Percentiles rank a stretch among this genome's conserved stretches.
Evolutionary conservation across 2,113 vertebrate genomes (phyloP).

Genomic region (Turdus rufiventris): DNA sequence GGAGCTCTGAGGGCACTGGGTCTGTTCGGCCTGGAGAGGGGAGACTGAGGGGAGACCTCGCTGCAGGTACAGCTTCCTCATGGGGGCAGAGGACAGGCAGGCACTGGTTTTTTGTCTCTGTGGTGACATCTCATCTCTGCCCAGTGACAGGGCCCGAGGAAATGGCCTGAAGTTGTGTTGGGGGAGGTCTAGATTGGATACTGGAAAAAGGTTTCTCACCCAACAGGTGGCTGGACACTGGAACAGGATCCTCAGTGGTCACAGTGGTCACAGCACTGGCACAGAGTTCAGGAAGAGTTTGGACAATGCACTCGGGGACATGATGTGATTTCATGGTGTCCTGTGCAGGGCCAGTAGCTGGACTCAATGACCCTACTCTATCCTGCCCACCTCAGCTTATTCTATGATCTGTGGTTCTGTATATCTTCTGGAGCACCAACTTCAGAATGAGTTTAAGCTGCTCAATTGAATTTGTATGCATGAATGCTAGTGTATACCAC

Average conservation of each 20-base stretch:
- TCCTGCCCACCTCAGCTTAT: not conserved
- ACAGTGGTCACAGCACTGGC: accelerated
- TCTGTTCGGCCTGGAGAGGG: not conserved
- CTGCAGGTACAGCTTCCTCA: accelerated
- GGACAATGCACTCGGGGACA: not conserved
- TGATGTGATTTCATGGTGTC: too few species aligned
- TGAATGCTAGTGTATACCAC: not conserved
- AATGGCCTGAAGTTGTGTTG: not conserved
- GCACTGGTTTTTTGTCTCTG: too few species aligned
- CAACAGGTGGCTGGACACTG: accelerated
- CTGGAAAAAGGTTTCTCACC: not conserved
- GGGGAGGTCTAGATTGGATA: accelerated
- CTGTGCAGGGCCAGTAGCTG: not conserved
- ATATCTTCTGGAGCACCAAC: not conserved
- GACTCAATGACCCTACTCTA: not conserved
- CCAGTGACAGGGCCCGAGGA: accelerated
- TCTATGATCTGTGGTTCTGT: not conserved
- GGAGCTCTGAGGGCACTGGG: not conserved
- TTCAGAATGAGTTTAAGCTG: not conserved
- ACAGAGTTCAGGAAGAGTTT: not conserved
- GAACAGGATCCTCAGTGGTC: not conserved
- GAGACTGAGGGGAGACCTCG: not conserved
- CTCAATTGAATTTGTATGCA: not conserved
- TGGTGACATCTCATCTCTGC: too few species aligned
- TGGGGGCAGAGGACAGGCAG: too few species aligned